Conservation (phyloP, 64 coral and sea anemone genomes). For the Cladopsammia gracilis region DNA sequence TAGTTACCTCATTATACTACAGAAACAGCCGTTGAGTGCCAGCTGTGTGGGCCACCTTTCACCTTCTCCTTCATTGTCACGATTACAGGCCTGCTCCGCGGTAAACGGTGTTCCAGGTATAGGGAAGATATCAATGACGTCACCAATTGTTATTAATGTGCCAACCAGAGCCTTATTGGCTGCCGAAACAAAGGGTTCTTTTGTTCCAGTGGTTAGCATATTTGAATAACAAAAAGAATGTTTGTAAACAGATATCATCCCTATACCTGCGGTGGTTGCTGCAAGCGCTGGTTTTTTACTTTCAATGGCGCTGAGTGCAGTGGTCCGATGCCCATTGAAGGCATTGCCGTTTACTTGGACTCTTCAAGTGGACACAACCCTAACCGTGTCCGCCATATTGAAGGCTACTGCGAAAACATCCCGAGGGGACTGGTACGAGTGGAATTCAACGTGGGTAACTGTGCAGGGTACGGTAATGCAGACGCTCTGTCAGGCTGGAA, state of each 20-base stretch:
- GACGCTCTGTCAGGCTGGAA: constrained; percentile 40
- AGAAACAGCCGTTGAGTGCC: no score
- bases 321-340: constrained; percentile 12
- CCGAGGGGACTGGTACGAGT: constrained; percentile 28
- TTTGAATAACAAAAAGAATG: no score
- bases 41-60: no score
- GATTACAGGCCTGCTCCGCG: not conserved
- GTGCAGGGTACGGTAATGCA: constrained; percentile 40
- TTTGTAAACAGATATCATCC: no score
- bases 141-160: no score
- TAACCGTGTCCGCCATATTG: constrained; percentile 62
- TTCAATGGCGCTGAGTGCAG: constrained; percentile 48
- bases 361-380: not conserved
- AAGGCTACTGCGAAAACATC: constrained; percentile 54
- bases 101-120: not conserved
- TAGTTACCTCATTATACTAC: no score
- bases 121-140: no score
- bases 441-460: constrained; percentile 60
- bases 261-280: constrained; percentile 2
- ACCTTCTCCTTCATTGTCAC: no score
- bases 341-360: not conserved
- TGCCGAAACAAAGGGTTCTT: not conserved
- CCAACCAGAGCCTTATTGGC: no score
- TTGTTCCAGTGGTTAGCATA: no score
- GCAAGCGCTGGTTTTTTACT: constrained; percentile 67